Conservation (phyloP, 2,113 vertebrate genomes). For the Ondatra zibethicus region DNA sequence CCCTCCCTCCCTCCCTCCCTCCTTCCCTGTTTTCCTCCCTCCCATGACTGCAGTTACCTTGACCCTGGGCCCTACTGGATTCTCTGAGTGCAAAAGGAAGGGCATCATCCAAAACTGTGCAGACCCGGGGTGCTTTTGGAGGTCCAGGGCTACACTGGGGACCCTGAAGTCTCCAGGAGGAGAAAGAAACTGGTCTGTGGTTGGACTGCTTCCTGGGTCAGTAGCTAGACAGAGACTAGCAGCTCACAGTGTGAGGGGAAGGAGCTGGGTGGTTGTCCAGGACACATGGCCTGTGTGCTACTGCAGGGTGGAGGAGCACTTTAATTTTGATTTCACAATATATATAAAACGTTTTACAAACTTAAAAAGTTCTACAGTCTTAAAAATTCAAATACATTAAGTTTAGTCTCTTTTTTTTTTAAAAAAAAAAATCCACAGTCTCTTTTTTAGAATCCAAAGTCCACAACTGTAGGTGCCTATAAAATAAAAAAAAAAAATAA, state of each 20-base stretch:
- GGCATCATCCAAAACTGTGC: not conserved
- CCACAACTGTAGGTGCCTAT: not conserved
- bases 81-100: not conserved
- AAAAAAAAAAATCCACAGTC: no score
- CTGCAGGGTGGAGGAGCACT: not conserved
- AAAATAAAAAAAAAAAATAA: not conserved
- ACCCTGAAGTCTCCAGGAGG: not conserved
- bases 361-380: not conserved
- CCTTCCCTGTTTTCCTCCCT: no score
- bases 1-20: no score
- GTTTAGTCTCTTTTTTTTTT: not conserved
- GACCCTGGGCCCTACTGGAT: not conserved
- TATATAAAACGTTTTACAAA: not conserved
- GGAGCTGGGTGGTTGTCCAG: not conserved
- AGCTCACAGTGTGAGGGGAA: not conserved
- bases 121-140: not conserved
- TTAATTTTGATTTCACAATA: not conserved
- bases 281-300: not conserved
- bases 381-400: not conserved
- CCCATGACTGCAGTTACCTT: not conserved
- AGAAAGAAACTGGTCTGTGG: not conserved
- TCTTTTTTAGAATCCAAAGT: not conserved
- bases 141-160: no score
- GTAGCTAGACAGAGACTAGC: not conserved
- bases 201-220: not conserved